phyloP scores from a whole-genome alignment of 2,797 vertebrate genomes.

The Lophius americanus region DNA sequence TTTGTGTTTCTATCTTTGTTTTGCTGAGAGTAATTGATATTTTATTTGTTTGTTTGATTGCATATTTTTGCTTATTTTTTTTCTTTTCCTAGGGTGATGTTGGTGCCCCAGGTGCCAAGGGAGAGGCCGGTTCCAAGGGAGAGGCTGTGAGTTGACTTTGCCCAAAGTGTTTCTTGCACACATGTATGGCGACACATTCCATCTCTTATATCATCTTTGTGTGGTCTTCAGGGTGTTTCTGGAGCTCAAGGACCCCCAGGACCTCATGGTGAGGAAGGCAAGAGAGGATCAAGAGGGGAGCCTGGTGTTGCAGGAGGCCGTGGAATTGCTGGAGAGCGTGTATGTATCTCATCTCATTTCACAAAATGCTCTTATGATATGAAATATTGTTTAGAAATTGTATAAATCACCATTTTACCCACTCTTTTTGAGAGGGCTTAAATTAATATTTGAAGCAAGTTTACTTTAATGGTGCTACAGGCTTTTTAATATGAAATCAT shows the following conservation, averaged over 20 bases:
- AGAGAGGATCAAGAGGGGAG: constrained; percentile 95
- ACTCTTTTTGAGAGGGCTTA: too few species aligned
- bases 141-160: constrained; percentile 87
- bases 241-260: constrained; percentile 92
- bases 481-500: too few species aligned
- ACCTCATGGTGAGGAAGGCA: constrained; percentile 93
- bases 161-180: not conserved
- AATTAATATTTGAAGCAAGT: not conserved
- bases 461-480: too few species aligned
- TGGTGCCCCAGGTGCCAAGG: constrained; percentile 91
- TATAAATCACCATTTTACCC: too few species aligned
- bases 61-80: constrained; percentile 12
- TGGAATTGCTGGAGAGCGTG: constrained; percentile 91
- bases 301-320: constrained; percentile 87
- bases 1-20: not conserved
- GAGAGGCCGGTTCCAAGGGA: constrained; percentile 93
- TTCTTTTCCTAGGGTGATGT: constrained; percentile 86
- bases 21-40: not conserved
- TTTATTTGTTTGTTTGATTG: not conserved
- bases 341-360: constrained; percentile 70
- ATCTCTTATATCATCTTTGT: constrained; percentile 7
- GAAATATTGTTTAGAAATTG: not conserved
- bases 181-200: not conserved
- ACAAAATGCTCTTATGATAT: not conserved
- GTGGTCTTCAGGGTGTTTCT: constrained; percentile 81